These are phyloP conservation scores for Hydropsyche tenuis DNA, from an alignment of 1,140 invertebrate species.

Conservation along the genomic window DNA sequence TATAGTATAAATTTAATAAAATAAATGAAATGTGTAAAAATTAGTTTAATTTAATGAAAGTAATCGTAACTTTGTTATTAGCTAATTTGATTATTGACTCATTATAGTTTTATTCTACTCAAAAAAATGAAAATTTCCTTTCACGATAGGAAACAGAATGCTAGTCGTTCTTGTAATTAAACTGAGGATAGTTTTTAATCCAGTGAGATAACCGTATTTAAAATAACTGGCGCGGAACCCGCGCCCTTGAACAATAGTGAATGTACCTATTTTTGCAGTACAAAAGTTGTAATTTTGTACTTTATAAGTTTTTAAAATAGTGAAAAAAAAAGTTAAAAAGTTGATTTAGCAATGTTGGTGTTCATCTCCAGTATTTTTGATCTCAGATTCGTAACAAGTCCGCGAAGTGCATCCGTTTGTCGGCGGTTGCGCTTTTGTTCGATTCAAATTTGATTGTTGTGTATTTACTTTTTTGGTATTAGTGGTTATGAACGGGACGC, in stretches of 20 bases:
- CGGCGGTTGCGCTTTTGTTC: background rate
- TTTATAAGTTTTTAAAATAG: constrained; percentile 5
- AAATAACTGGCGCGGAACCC: no score
- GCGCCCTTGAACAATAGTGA: constrained; percentile 12
- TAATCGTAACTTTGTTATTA: constrained; percentile 3
- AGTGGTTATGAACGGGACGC: constrained; percentile 13
- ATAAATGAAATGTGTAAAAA: constrained; percentile 18
- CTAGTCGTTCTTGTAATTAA: no score
- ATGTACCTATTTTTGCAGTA: constrained; percentile 26
- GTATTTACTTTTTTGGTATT: constrained; percentile 11
- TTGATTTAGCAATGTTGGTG: constrained; percentile 19
- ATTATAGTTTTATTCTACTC: constrained; percentile 4
- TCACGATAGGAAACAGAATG: background rate
- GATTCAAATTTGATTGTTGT: constrained; percentile 13
- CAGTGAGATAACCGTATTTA: no score
- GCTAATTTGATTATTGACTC: constrained; percentile 15
- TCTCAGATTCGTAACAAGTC: constrained; percentile 5
- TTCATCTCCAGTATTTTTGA: constrained; percentile 25
- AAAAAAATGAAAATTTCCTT: constrained; percentile 9
- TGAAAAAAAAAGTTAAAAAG: constrained; percentile 1
- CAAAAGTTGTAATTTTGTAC: constrained; percentile 26
- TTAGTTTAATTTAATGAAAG: constrained; percentile 27
- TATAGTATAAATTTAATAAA: constrained; percentile 25
- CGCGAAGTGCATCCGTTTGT: background rate
- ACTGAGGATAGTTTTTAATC: no score